Percentiles rank a stretch among this genome's conserved stretches.
Evolutionary conservation across 2,113 vertebrate genomes (phyloP).

Genomic region (Macheiramphus alcinus): DNA sequence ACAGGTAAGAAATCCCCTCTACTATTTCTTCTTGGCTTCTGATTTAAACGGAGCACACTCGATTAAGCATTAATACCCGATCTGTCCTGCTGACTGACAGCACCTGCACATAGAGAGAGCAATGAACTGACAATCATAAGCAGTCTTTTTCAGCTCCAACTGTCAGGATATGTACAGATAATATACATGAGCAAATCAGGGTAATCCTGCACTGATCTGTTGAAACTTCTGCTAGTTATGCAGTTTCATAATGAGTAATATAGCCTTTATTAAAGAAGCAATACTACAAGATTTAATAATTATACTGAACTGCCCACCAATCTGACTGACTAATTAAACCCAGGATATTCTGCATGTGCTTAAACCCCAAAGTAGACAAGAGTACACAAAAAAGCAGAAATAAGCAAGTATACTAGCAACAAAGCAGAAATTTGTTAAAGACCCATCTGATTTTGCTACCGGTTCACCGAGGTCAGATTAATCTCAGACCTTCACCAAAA

Average conservation of each 20-base stretch:
- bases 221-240: not conserved
- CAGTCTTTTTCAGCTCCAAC: not conserved
- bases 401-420: not conserved
- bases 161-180: not conserved
- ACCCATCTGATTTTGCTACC: not conserved
- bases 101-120: not conserved
- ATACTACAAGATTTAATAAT: not conserved
- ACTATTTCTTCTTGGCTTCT: not conserved
- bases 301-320: not conserved
- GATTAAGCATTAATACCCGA: not conserved
- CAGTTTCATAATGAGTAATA: not conserved
- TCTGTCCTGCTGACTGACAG: not conserved
- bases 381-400: not conserved
- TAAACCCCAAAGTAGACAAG: not conserved
- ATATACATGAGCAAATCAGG: not conserved
- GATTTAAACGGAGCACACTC: not conserved
- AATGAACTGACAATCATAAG: not conserved
- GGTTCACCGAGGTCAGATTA: not conserved
- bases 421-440: not conserved
- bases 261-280: not conserved
- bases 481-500: not conserved
- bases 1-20: not conserved
- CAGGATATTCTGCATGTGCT: not conserved
- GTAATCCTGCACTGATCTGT: not conserved
- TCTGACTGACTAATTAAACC: not conserved